Conservation (phyloP, 1,140 invertebrate species). For the Lethrus apterus region DNA sequence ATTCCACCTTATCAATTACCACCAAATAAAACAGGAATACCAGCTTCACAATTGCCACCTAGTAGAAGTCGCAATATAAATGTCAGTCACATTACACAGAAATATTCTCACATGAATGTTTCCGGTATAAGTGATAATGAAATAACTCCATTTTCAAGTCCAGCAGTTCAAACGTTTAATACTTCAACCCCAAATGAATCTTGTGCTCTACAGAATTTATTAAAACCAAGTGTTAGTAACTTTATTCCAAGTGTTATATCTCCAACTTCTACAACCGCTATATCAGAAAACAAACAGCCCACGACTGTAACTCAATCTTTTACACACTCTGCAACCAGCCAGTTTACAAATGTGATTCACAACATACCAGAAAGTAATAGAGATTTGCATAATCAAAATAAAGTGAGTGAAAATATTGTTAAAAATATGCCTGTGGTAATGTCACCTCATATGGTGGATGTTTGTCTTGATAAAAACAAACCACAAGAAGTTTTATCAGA, state of each 20-base stretch:
- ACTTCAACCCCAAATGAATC: slow-evolving; percentile 18
- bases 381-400: no score
- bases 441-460: no score
- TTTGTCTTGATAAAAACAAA: no score
- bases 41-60: slow-evolving; percentile 32
- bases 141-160: slow-evolving; percentile 27
- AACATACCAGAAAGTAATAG: no score
- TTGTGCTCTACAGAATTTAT: no score
- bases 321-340: slow-evolving; percentile 11
- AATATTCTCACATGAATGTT: slow-evolving; percentile 20
- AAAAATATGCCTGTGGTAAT: no score
- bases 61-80: slow-evolving; percentile 18
- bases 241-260: no score
- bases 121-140: slow-evolving; percentile 20
- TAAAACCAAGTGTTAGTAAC: no score
- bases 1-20: slow-evolving; percentile 35
- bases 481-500: no score
- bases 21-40: slow-evolving; percentile 25
- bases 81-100: slow-evolving; percentile 16
- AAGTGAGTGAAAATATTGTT: no score
- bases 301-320: slow-evolving; percentile 1
- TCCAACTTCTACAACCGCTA: no score
- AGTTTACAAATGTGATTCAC: slow-evolving; percentile 2
- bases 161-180: slow-evolving; percentile 13
- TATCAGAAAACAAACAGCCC: no score